Evolutionary conservation across 2,888 invertebrate species (phyloP), one percentile per base, ranked within the genome.

Genomic region (Scaptomyza polygonia): DNA sequence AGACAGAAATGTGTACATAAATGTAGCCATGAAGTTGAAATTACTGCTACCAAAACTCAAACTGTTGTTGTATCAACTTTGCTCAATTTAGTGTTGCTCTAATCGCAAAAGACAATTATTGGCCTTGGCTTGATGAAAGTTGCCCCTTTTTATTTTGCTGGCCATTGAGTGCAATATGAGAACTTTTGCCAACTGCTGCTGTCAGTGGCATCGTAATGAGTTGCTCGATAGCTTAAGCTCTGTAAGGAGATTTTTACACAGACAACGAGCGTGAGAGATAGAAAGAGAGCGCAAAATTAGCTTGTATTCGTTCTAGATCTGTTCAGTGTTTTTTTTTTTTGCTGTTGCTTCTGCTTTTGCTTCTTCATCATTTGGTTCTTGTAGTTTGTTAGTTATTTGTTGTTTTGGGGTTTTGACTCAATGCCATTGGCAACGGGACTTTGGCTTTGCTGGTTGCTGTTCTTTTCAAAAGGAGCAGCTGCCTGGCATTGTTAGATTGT

Each of bases 381-480:
- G 66, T 48, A 16, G 39, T 51, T 63, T 25, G 52, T 39, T 70
- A 44, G n/a, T 39, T 21, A 5, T 67, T 67, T 57, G 45, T 53
- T 56, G 68, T 53, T 62, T 63, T 34, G 21, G 11, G 21, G 21
- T 34, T 32, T 12, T 55, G 47, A 40, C 32, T 43, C 56, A 49
- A 39, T 57, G 74, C 53, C 57, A 58, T 54, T 49, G 44, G 39
- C 66, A 66, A 62, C 77, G 61, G 76, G 77, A 72, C 66, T 54
- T 66, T 53, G 34, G 48, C 40, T 53, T 34, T 7, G 39, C 30
- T 45, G 3, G 34, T 29, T 51, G 51, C 34, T 67, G 59, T 18
- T 18, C 39, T 45, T 43, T 45, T 45, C n/a, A 47, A 39, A 43
- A 42, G 47, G 14, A 61, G 47, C 72, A 56, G 56, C 56, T 67